These are phyloP conservation scores for Phyllopteryx taeniolatus DNA, from an alignment of 2,113 vertebrate species.

Conservation along the genomic window DNA sequence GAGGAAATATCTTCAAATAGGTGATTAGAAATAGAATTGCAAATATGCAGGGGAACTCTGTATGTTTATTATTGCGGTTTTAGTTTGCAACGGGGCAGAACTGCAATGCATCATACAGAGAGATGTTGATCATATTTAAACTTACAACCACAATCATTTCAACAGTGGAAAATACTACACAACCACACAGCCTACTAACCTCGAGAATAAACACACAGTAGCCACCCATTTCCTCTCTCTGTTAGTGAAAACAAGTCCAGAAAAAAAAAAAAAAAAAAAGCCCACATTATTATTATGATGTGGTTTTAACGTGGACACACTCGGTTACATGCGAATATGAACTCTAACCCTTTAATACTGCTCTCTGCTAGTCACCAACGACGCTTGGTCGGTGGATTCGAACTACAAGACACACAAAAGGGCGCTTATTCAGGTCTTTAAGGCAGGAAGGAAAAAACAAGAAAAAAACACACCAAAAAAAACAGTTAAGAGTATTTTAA, in stretches of 20 bases:
- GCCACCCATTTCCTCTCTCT: slow-evolving; percentile 29
- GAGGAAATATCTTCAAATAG: neutral
- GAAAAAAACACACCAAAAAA: neutral
- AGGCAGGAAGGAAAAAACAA: neutral
- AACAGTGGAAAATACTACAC: neutral
- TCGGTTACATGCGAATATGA: slow-evolving; percentile 38
- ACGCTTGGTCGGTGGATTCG: neutral
- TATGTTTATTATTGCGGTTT: too few relatives aligned
- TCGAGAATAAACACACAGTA: neutral
- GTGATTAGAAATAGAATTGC: neutral
- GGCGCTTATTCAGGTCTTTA: neutral
- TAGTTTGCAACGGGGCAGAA: too few relatives aligned
- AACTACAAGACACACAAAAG: neutral
- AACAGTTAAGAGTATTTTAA: slow-evolving; percentile 11
- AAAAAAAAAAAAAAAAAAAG: neutral
- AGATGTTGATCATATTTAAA: too few relatives aligned
- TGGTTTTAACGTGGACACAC: slow-evolving; percentile 1
- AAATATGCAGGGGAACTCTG: too few relatives aligned
- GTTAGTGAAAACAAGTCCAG: slow-evolving; percentile 10
- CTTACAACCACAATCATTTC: neutral
- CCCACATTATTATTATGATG: neutral
- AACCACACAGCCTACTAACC: neutral
- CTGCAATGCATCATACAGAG: too few relatives aligned
- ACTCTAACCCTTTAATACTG: slow-evolving; percentile 17
- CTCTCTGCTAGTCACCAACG: neutral